Conservation (phyloP, 2,113 vertebrate species). For the Melospiza georgiana region DNA sequence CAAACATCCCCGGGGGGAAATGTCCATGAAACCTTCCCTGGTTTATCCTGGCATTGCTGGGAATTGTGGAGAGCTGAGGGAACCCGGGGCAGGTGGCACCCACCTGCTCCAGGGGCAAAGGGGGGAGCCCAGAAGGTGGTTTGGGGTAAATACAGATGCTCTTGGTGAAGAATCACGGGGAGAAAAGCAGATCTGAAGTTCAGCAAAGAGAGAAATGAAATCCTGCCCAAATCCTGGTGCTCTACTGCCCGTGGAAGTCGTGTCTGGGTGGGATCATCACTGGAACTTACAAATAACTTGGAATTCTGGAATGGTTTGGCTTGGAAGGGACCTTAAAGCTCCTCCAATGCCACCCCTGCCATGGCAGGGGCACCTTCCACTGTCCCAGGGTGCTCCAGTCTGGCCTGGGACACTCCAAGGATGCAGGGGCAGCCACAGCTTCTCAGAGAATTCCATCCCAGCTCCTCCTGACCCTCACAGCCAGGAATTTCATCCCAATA, state of each 20-base stretch:
- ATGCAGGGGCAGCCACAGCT: not conserved
- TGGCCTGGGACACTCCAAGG: not conserved
- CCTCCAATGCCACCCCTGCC: not conserved
- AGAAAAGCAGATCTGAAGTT: not conserved
- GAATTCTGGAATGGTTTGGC: not conserved
- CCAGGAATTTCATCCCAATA: not conserved
- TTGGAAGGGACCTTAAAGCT: not conserved
- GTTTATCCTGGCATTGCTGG: not conserved
- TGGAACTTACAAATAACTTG: not conserved
- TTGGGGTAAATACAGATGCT: rapidly evolving
- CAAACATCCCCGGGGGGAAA: not conserved
- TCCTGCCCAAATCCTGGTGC: rapidly evolving
- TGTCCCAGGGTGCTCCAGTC: rapidly evolving
- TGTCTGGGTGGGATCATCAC: not conserved
- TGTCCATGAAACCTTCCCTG: not conserved
- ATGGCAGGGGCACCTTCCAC: not conserved
- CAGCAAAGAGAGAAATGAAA: not conserved
- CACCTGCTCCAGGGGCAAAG: not conserved
- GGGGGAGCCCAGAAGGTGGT: not conserved
- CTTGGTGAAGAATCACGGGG: rapidly evolving
- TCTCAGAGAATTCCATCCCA: not conserved
- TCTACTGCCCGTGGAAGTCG: rapidly evolving
- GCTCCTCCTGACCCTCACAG: rapidly evolving
- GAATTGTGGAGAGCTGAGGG: not conserved
- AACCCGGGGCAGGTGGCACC: not conserved